Base-by-base conservation (phyloP, 1,140 invertebrate genomes). In the Rhizoglyphus robini region DNA sequence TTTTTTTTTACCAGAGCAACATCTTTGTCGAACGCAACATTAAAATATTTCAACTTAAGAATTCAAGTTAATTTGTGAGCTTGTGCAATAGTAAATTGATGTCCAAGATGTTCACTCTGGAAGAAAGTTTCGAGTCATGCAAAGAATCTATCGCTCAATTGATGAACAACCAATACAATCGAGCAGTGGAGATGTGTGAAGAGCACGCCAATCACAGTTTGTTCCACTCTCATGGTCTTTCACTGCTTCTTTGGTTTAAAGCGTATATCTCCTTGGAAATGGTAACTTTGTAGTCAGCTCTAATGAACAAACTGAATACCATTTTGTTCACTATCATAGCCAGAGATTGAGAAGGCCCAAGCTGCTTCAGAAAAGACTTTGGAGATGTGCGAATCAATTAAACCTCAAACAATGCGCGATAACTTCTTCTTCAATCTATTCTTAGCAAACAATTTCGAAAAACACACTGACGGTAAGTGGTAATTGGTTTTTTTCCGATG, bases 381-480 rank as follows among this genome's bases (percentile, higher is more conserved):
- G 25, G 23, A 61, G n/a, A 4, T 61, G 18, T 61, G 59, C 30
- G 31, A 61, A 38, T 18, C 25, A 38, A 38, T 41, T 36, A 34
- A 38, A 27, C 32, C 31, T 41, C 8, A 18, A 4, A 46, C 36
- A 18, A 27, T 38, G 5, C 36, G 31, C 8, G 59, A 34, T 27
- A 61, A 61, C 30, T 38, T 34, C 46, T 34, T 61, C 25, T 18
- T 38, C 2, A 61, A 61, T 38, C 47, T 49, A 8, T 64, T 64
- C 20, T 49, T 30, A 15, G 30, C 48, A 57, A 13, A 8, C 27
- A 49, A 64, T 49, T 64, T 49, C 36, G 27, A 48, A n/a, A 23
- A 48, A 15, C 51, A 25, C 31, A 49, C 3, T 30, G 62, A 64
- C 23, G 62, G 62, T 64, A 54, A 48, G 20, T 64, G 60, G 8